Conservation (phyloP, 2,113 vertebrate genomes). For the Agelaius tricolor region DNA sequence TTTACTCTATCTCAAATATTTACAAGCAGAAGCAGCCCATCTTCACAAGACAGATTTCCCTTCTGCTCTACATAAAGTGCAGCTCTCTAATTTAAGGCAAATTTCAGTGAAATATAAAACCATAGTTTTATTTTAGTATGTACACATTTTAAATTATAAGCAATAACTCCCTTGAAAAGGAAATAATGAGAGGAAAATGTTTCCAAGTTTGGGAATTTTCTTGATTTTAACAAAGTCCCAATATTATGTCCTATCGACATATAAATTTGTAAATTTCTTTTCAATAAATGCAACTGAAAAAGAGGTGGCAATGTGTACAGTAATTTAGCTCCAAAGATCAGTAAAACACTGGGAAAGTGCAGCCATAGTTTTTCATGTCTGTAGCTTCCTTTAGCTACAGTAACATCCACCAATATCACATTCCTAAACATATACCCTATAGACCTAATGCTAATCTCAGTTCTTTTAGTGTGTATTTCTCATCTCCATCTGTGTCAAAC, state of each 20-base stretch:
- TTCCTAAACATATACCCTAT: slow-evolving; percentile 55
- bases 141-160: slow-evolving; percentile 75
- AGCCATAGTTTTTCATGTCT: neutral
- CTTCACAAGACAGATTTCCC: slow-evolving; percentile 71
- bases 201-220: slow-evolving; percentile 32
- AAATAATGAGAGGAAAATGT: slow-evolving; percentile 49
- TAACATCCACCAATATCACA: slow-evolving; percentile 10
- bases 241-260: slow-evolving; percentile 42
- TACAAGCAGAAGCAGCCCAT: slow-evolving; percentile 73
- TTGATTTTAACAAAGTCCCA: slow-evolving; percentile 44
- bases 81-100: slow-evolving; percentile 84
- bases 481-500: slow-evolving; percentile 74
- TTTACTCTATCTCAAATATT: slow-evolving; percentile 73
- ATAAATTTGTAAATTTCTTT: slow-evolving; percentile 34
- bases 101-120: slow-evolving; percentile 81
- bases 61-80: slow-evolving; percentile 81
- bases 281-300: slow-evolving; percentile 52
- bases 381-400: slow-evolving; percentile 38
- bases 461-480: slow-evolving; percentile 73
- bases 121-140: slow-evolving; percentile 72
- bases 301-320: slow-evolving; percentile 58
- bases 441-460: slow-evolving; percentile 73
- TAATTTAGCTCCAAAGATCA: slow-evolving; percentile 56
- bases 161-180: slow-evolving; percentile 47
- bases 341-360: slow-evolving; percentile 54